Conservation (phyloP, 2,888 invertebrate genomes). For the Ichneumoninae sp. region DNA sequence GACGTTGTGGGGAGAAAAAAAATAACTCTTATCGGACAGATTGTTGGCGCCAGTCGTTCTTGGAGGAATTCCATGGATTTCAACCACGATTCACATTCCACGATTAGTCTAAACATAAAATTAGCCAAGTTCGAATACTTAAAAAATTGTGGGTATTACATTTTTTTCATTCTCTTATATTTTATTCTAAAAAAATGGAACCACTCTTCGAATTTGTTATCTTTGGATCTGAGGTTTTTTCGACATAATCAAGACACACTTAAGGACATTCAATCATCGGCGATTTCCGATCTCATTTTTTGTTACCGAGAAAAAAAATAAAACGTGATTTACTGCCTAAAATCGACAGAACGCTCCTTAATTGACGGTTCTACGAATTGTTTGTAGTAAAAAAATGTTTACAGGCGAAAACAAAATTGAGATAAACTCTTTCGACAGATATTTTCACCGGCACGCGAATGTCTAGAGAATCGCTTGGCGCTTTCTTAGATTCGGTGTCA, state of each 20-base stretch:
- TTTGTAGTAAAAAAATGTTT: neutral
- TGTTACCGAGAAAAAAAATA: conserved; percentile 5
- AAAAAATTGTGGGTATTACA: no score
- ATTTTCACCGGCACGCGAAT: neutral
- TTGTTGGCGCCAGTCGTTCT: neutral
- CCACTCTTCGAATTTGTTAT: neutral
- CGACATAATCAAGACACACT: neutral
- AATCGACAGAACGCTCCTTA: conserved; percentile 21
- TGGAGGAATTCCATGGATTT: neutral
- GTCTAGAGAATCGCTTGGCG: neutral
- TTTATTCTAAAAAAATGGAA: neutral
- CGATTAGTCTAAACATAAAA: no score
- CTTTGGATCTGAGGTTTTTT: neutral
- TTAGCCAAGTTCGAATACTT: no score
- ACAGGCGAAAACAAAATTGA: neutral
- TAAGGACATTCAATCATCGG: no score
- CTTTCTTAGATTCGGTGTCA: neutral
- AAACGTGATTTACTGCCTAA: conserved; percentile 15
- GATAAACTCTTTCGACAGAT: neutral
- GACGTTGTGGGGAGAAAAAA: neutral
- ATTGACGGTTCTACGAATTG: conserved; percentile 51
- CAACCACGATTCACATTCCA: neutral
- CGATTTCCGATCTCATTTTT: no score
- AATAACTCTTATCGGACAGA: neutral
- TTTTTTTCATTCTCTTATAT: neutral